Percentiles rank a stretch among this genome's conserved stretches.
These are phyloP conservation scores for Lacerta agilis DNA, from an alignment of 2,797 vertebrate genomes.

Conservation along the genomic window DNA sequence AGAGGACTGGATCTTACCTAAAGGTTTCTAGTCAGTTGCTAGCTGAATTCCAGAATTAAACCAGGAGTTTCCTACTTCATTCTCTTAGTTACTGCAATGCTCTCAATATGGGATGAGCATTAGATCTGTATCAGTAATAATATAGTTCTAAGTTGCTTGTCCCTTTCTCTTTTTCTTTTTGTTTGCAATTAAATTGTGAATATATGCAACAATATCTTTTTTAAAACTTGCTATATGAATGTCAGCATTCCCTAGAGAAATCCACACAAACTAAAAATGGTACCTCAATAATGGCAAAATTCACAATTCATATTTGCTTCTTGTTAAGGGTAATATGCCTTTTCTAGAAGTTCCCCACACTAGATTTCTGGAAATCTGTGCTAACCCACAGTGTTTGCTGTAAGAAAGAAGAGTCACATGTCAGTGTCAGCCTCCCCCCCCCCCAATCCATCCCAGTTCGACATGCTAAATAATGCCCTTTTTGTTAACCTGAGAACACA, in stretches of 20 bases:
- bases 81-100: neutral
- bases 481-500: neutral
- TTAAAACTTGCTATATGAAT: neutral
- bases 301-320: conserved; percentile 18
- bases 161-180: neutral
- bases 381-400: neutral
- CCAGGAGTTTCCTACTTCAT: neutral
- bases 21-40: neutral
- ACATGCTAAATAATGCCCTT: conserved; percentile 20
- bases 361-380: neutral
- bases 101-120: neutral
- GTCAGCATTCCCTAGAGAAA: neutral
- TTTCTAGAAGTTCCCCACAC: neutral
- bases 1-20: neutral
- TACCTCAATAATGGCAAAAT: conserved; percentile 5
- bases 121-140: neutral
- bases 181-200: neutral
- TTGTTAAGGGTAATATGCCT: neutral
- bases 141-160: neutral
- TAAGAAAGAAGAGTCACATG: neutral
- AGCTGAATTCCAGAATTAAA: neutral
- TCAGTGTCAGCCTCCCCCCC: neutral
- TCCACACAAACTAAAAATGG: neutral
- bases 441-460: neutral
- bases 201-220: neutral